phyloP scores from a whole-genome alignment of 2,888 invertebrate genomes.

The Caenorhabditis sp. region DNA sequence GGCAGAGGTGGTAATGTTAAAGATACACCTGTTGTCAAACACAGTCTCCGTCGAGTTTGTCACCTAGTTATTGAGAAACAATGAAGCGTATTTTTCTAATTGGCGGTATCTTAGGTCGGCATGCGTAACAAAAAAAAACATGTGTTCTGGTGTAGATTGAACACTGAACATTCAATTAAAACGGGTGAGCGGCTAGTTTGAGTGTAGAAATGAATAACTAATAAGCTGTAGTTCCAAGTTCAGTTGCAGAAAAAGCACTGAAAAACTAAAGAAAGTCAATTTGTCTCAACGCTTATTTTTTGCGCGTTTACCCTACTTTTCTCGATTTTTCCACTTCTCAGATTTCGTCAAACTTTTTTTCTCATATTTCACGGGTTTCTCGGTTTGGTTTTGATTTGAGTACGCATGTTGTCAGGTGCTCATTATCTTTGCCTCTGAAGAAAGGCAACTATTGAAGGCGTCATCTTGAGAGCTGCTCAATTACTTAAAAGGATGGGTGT shows the following conservation, averaged over 20 bases:
- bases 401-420: conserved; percentile 26
- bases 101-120: conserved; percentile 1
- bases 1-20: conserved; percentile 38
- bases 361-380: background rate
- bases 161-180: background rate
- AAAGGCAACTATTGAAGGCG: conserved; percentile 39
- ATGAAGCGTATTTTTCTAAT: conserved; percentile 35
- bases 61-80: conserved; percentile 31
- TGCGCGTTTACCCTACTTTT: background rate
- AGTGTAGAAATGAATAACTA: background rate
- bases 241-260: background rate
- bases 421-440: conserved; percentile 21
- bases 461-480: conserved; percentile 56
- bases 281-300: background rate
- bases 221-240: background rate
- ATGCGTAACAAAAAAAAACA: no score
- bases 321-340: no score
- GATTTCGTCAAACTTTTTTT: background rate
- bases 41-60: background rate
- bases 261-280: background rate
- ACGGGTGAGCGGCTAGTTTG: background rate
- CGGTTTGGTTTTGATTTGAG: background rate
- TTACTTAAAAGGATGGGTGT: conserved; percentile 63
- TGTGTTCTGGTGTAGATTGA: no score
- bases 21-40: conserved; percentile 41